Conservation (phyloP, 2,113 vertebrate genomes). For the Anhinga rufa region DNA sequence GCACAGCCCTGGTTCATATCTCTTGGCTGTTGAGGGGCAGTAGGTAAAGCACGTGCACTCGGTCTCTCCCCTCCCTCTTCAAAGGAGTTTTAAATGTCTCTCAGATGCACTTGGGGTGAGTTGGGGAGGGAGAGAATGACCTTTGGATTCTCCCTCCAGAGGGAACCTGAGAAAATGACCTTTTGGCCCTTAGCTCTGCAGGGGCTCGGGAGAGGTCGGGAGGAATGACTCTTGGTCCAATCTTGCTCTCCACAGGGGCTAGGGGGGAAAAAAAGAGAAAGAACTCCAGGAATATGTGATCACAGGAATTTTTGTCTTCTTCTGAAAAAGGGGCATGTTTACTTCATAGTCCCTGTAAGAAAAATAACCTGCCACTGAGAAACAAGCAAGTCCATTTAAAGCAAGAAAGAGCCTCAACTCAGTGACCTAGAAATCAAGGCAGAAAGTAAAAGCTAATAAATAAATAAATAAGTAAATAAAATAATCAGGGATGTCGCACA, state of each 20-base stretch:
- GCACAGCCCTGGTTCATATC: neutral
- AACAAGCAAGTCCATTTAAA: constrained; percentile 13
- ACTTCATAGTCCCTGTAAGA: neutral
- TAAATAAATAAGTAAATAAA: constrained; percentile 60
- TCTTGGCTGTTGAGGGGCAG: neutral
- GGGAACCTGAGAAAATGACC: constrained; percentile 71
- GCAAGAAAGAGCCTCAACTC: neutral
- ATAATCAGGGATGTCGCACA: constrained; percentile 4
- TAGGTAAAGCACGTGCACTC: neutral
- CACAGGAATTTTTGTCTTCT: neutral
- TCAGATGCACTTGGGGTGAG: constrained; percentile 9
- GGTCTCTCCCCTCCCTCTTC: neutral
- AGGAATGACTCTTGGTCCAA: constrained; percentile 41
- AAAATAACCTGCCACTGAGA: neutral
- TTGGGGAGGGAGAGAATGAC: constrained; percentile 28
- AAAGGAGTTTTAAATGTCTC: constrained; percentile 10
- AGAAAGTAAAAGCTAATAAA: constrained; percentile 32
- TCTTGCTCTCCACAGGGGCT: constrained; percentile 37
- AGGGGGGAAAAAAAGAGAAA: neutral
- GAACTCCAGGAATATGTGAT: neutral
- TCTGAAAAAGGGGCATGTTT: constrained; percentile 43
- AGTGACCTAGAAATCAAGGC: constrained; percentile 60
- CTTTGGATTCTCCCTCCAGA: constrained; percentile 55
- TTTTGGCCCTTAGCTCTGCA: constrained; percentile 47
- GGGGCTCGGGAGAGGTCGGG: constrained; percentile 58